phyloP scores from a whole-genome alignment of 2,113 vertebrate species.

The Podarcis cretensis region DNA sequence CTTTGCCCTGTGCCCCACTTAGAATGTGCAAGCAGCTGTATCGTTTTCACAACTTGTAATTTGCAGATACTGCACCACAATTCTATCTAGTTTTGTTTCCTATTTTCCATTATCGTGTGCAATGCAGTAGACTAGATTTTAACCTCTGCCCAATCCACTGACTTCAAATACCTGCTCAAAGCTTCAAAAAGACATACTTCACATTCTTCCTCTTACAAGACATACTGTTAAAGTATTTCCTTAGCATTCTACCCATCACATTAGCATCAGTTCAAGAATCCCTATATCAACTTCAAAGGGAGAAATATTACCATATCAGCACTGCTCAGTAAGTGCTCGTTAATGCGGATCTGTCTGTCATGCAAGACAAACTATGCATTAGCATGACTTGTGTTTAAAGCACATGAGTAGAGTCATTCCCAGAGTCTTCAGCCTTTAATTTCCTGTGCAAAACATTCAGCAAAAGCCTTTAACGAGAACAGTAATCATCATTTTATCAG shows the following conservation, averaged over 20 bases:
- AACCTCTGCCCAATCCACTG: neutral
- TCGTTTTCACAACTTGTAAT: neutral
- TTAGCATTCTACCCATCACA: neutral
- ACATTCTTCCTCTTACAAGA: neutral
- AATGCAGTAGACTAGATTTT: neutral
- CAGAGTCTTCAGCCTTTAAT: neutral
- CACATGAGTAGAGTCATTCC: neutral
- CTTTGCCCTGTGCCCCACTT: neutral
- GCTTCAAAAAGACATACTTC: neutral
- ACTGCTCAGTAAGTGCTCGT: neutral
- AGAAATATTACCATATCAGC: neutral
- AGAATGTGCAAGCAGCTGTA: neutral
- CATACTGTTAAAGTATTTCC: neutral
- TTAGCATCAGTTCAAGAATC: neutral
- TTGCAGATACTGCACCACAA: neutral
- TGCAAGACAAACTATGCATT: neutral
- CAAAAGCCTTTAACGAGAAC: neutral
- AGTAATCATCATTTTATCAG: neutral
- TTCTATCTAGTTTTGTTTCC: neutral
- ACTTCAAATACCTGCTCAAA: neutral
- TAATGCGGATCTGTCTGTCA: neutral
- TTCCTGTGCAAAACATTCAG: neutral
- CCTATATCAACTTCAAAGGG: neutral
- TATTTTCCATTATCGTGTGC: neutral
- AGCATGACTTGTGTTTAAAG: conserved; percentile 18